Evolutionary conservation across 2,888 invertebrate genomes (phyloP), one percentile per base, ranked within the genome.

Genomic region (Tuta absoluta): DNA sequence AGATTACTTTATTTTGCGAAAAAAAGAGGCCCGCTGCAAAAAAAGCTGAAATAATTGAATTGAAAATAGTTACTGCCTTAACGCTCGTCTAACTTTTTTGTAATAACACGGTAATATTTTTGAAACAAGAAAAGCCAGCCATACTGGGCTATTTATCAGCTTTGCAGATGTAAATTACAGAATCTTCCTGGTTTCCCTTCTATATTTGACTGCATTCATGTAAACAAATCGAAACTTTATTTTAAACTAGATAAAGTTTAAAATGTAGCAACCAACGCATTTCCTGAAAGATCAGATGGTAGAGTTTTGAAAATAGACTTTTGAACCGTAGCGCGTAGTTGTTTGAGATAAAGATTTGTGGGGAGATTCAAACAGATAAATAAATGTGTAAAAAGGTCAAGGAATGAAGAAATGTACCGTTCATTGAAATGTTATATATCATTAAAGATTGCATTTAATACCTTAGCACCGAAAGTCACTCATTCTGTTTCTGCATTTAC

Each of bases 211-310:
- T 24, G 5, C 17, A n/a, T n/a, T 33, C n/a, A 24, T 17, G 28
- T 24, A 17, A 56, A 12, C 33, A 24, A 56, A 56, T 17, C 33
- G n/a, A 56, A 33, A 28, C 56, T n/a, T 11, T 63, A 68, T 51
- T 38, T 28, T 33, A 48, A 64, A 19, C 45, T 1, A 38, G 45
- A 7, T 62, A 65, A 56, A 53, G 62, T 62, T 62, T 49, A 48
- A 11, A 41, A 41, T 17, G 17, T 33, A 28, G 28, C 37, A 37
- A 19, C n/a, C 19, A 2, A 37, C 38, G 57, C 41, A 63, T 67
- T 69, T 69, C 69, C 69, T 67, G 69, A 60, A 23, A 28, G 64
- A 66, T 61, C 64, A 63, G 61, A 21, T 23, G 51, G 12, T 14
- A 61, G 60, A 65, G 59, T 57, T 64, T 62, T 67, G 57, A 60